phyloP scores from a whole-genome alignment of 2,113 vertebrate genomes.

The Charadrius vociferus region DNA sequence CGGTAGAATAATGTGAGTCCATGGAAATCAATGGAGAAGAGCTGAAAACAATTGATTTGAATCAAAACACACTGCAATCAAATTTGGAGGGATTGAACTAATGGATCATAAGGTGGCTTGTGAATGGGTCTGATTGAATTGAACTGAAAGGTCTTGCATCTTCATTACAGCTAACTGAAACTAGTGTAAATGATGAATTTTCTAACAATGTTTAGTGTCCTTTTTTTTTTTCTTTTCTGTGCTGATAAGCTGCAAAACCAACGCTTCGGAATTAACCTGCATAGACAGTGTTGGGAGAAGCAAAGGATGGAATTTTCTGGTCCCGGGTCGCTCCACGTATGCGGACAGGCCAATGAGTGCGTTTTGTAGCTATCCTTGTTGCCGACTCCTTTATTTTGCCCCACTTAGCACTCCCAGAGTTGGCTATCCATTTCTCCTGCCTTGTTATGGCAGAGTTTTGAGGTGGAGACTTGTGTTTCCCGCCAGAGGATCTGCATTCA shows the following conservation, averaged over 20 bases:
- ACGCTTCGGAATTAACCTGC: background rate
- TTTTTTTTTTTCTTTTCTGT: background rate
- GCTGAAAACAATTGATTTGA: slow-evolving; percentile 70
- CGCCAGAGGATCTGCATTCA: background rate
- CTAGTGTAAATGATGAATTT: slow-evolving; percentile 58
- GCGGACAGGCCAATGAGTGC: background rate
- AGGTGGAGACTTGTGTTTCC: background rate
- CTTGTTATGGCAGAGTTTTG: background rate
- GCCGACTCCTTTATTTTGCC: background rate
- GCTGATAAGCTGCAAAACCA: background rate
- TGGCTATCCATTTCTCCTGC: background rate
- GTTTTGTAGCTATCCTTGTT: background rate
- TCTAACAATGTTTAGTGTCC: slow-evolving; percentile 10
- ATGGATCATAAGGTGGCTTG: slow-evolving; percentile 65
- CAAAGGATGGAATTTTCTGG: background rate
- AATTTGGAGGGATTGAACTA: slow-evolving; percentile 67
- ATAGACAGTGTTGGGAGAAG: background rate
- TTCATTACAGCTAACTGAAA: slow-evolving; percentile 63
- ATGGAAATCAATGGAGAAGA: slow-evolving; percentile 69
- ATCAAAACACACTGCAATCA: slow-evolving; percentile 67
- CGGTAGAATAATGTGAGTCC: slow-evolving; percentile 35
- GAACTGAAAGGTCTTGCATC: slow-evolving; percentile 63
- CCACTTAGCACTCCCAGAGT: background rate
- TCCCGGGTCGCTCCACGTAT: background rate
- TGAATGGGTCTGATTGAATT: slow-evolving; percentile 69